Conservation (phyloP, 2,113 vertebrate species). For the Accipiter cooperii region DNA sequence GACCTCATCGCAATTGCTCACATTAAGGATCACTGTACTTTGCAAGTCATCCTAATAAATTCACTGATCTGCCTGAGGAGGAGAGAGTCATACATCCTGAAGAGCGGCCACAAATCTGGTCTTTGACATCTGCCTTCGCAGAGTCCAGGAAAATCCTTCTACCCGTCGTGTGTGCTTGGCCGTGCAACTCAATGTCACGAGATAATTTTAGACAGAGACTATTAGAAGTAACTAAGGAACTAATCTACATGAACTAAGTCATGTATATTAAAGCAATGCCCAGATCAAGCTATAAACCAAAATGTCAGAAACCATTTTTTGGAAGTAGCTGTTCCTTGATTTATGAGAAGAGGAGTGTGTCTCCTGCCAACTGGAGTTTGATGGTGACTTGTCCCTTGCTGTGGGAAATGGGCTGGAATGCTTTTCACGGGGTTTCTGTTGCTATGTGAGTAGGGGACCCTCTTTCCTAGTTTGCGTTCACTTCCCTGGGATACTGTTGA, state of each 20-base stretch:
- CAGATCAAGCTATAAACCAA: neutral
- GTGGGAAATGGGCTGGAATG: neutral
- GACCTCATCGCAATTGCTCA: neutral
- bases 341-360: neutral
- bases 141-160: neutral
- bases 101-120: neutral
- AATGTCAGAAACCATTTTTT: neutral
- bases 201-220: neutral
- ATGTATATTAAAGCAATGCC: neutral
- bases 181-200: accelerated
- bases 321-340: neutral
- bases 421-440: neutral
- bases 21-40: constrained; percentile 7
- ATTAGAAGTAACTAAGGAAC: neutral
- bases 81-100: neutral
- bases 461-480: neutral
- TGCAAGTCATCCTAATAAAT: constrained; percentile 42
- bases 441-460: neutral
- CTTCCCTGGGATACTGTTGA: neutral
- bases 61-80: neutral
- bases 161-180: accelerated
- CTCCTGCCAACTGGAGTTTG: neutral
- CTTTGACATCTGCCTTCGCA: neutral
- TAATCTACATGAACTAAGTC: neutral
- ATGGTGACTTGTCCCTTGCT: neutral